These are phyloP conservation scores for Amaurobius ferox DNA, from an alignment of 2,888 invertebrate genomes.

Conservation along the genomic window DNA sequence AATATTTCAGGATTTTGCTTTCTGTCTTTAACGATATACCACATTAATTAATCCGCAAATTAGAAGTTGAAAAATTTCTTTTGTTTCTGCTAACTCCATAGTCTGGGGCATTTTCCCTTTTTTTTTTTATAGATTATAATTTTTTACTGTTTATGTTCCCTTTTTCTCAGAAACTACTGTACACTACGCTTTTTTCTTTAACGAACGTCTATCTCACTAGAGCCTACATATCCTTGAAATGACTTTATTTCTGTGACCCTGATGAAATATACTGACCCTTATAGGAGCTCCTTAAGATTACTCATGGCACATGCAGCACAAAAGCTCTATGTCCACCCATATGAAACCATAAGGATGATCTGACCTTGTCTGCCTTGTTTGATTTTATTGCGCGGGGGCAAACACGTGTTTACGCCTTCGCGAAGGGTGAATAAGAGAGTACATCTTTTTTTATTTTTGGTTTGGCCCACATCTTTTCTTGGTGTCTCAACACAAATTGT, in stretches of 20 bases:
- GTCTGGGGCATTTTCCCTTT: no score
- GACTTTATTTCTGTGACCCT: not conserved
- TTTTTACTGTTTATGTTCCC: no score
- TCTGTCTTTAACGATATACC: no score
- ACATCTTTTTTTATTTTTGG: not conserved
- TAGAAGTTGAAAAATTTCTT: no score
- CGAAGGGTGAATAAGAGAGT: not conserved
- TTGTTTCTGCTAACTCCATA: no score
- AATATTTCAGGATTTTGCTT: no score
- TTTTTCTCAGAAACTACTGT: no score
- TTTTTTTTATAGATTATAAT: no score
- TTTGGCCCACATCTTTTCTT: not conserved
- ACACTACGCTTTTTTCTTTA: no score
- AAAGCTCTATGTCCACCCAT: not conserved
- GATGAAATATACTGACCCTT: constrained; percentile 1
- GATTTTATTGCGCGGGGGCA: not conserved
- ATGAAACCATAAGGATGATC: not conserved
- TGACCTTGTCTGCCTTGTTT: not conserved
- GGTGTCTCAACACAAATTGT: not conserved
- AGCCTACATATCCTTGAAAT: not conserved
- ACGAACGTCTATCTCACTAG: not conserved
- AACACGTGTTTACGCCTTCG: not conserved
- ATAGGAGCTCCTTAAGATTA: not conserved
- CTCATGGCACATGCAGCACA: no score
- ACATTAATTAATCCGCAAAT: no score